Evolutionary conservation across 1,140 invertebrate genomes (phyloP), one percentile per base, ranked within the genome.

Genomic region (Conus betulinus): DNA sequence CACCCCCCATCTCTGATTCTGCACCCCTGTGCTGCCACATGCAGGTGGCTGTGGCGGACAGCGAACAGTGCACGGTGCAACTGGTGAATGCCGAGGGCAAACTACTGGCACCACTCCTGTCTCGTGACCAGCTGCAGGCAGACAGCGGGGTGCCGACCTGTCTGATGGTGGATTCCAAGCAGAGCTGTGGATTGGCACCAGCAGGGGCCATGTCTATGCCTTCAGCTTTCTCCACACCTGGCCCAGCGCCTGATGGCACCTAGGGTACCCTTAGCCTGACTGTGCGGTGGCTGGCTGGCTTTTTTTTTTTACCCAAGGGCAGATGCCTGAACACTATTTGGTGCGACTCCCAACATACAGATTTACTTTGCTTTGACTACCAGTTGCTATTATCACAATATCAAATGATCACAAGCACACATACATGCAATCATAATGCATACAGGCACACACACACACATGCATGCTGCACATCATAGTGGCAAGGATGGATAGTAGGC

Each of bases 111-210:
- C 25, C 67, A 13, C 57, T 87, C 20, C 52, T 87, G 52, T 25
- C 51, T 0, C 27, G 86, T 7, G 86, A 87, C 17, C 39, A 53
- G 25, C 60, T 87, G 52, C 86, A 79, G 53, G 11, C 60, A 11
- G 86, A 81, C 78, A 81, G 23, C 52, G 74, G 86, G 3, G 25
- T 25, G 15, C 86, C 86, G 20, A 79, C 78, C 23, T 74, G 71
- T 17, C 25, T 87, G 25, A 60, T 51, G 6, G 55, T 79, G 55
- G 86, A 87, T 55, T 52, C 25, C 78, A 87, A 81, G 57, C 27
- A 52, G 5, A 25, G 7, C 78, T 87, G 51, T 87, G 86, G 86
- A 53, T 87, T 15, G 86, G 86, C 52, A 87, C 86, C 17, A 79
- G 78, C 52, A 78, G 25, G 10, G 86, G 86, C n/a, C 74, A 76